These are phyloP conservation scores for Himalopsyche tibetana DNA, from an alignment of 2,888 invertebrate genomes.

Conservation along the genomic window DNA sequence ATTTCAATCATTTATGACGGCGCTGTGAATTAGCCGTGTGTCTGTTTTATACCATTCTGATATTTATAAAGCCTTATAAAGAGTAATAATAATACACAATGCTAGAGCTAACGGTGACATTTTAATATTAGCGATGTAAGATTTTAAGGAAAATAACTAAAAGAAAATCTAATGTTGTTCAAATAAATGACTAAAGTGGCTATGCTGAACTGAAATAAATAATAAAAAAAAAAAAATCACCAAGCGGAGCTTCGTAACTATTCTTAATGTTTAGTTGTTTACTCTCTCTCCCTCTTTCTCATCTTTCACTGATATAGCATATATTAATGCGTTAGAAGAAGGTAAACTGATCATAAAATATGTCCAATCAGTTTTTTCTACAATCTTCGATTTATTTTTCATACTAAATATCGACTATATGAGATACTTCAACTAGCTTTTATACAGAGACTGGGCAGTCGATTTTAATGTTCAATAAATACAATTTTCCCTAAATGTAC, in stretches of 20 bases:
- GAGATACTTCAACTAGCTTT: background rate
- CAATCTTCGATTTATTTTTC: background rate
- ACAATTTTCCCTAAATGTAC: background rate
- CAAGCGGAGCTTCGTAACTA: background rate
- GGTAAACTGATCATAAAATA: background rate
- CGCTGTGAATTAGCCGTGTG: background rate
- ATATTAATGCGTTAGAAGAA: background rate
- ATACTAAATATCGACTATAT: background rate
- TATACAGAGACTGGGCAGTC: background rate
- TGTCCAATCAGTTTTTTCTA: background rate
- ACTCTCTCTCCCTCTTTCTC: background rate
- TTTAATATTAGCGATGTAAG: constrained; percentile 22
- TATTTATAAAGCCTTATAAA: constrained; percentile 33
- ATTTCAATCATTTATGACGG: background rate
- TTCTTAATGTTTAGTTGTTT: background rate
- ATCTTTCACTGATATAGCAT: constrained; percentile 3
- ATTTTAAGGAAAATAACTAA: constrained; percentile 4
- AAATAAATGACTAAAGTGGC: background rate
- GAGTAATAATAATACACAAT: constrained; percentile 12
- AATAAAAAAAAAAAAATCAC: background rate
- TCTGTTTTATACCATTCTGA: constrained; percentile 23
- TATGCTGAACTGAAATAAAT: constrained; percentile 38
- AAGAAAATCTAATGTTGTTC: constrained; percentile 19
- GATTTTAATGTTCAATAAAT: background rate
- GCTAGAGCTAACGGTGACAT: constrained; percentile 18